Conservation (phyloP, 1,140 invertebrate genomes). For the Camponotus floridanus region DNA sequence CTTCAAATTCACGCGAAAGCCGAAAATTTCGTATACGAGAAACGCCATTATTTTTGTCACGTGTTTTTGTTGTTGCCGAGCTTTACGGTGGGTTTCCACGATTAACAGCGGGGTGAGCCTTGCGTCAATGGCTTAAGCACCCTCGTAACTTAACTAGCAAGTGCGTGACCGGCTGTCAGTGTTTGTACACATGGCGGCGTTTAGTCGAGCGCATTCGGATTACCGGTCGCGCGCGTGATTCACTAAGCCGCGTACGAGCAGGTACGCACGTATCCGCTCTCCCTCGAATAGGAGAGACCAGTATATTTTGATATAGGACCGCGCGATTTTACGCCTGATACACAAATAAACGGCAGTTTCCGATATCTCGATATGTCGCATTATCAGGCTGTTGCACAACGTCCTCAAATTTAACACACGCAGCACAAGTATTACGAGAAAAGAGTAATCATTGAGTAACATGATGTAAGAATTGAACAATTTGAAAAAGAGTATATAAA, state of each 20-base stretch:
- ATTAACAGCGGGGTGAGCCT: conserved; percentile 42
- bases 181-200: conserved; percentile 78
- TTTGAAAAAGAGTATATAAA: neutral
- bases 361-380: conserved; percentile 19
- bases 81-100: conserved; percentile 38
- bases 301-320: conserved; percentile 53
- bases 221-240: conserved; percentile 70
- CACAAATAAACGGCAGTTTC: conserved; percentile 32
- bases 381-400: neutral
- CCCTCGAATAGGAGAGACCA: conserved; percentile 22
- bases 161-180: conserved; percentile 77
- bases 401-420: neutral
- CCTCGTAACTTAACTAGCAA: conserved; percentile 72
- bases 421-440: neutral
- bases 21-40: neutral
- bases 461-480: neutral
- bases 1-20: neutral
- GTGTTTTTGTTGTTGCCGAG: conserved; percentile 51
- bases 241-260: conserved; percentile 54
- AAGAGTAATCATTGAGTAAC: neutral
- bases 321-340: conserved; percentile 40
- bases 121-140: conserved; percentile 63
- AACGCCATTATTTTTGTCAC: conserved; percentile 31
- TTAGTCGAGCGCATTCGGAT: conserved; percentile 75
- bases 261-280: conserved; percentile 22